Evolutionary conservation across 2,797 vertebrate genomes (phyloP), one percentile per base, ranked within the genome.

Genomic region (Sarcoramphus papa): DNA sequence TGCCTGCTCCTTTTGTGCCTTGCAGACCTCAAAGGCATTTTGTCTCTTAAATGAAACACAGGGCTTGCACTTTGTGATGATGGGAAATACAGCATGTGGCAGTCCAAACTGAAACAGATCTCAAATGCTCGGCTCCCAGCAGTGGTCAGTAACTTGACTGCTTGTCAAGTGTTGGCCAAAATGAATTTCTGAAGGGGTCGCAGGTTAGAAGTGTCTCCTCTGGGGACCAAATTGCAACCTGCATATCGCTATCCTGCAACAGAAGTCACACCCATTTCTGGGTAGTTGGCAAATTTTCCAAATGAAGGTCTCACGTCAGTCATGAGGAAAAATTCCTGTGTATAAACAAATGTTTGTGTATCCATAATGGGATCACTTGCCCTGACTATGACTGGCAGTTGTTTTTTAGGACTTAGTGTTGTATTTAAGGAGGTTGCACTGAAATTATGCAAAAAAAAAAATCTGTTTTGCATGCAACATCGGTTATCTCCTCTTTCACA

Each of bases 371-470:
- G 31, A 28, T 87, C 9, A 0, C n/a, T 65, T 8, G 16, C 70
- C 57, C 45, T 41, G 27, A 1, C 1, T 31, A 1, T 7, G 20
- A 31, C 43, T 10, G 3, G 47, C 2, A 0, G 11, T 6, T 41
- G 21, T 20, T 83, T 35, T 83, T 30, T 41, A 88, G 43, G 17
- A 33, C 57, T 62, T 59, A 1, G 24, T 47, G 51, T 20, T 85
- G 75, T 45, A 7, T 79, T 85, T 30, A 40, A 57, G 35, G 48
- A 33, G 18, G 14, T 35, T 54, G 53, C 57, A 5, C 48, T 86
- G 57, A 88, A 84, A 33, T 75, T 11, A 16, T 10, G 27, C 41
- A 57, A 50, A 89, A 31, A 62, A 22, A 62, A 69, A 50, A 20
- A 7, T 21, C 28, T 16, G 2, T 6, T 69, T 60, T 82, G 30